Percentiles rank a stretch among this genome's conserved stretches.
Evolutionary conservation across 2,888 invertebrate genomes (phyloP).

Genomic region (Liodrosophila aerea): DNA sequence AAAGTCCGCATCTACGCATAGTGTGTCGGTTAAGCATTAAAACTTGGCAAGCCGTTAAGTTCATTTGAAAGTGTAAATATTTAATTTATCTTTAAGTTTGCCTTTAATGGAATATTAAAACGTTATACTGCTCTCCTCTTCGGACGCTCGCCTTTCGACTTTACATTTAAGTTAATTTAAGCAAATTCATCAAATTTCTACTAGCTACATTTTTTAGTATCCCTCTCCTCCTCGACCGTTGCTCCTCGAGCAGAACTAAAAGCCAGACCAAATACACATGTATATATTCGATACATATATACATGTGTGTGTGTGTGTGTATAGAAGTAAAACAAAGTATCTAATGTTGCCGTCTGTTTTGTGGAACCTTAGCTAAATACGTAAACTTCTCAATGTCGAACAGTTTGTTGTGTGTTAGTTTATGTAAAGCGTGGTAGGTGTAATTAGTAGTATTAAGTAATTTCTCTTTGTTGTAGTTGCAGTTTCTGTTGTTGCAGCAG

Average conservation of each 20-base stretch:
- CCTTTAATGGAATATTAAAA: slow-evolving; percentile 67
- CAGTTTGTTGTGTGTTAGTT: too few species aligned
- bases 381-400: too few species aligned
- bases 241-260: slow-evolving; percentile 10
- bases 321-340: too few species aligned
- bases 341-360: too few species aligned
- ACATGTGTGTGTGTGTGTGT: too few species aligned
- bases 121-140: slow-evolving; percentile 38
- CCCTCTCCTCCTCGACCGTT: slow-evolving; percentile 30
- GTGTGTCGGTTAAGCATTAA: slow-evolving; percentile 71
- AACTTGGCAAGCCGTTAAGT: slow-evolving; percentile 61
- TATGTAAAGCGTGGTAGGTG: too few species aligned
- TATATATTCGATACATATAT: too few species aligned
- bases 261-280: not conserved
- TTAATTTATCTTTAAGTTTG: slow-evolving; percentile 18
- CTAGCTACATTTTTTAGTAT: slow-evolving; percentile 57
- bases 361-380: too few species aligned
- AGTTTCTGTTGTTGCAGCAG: too few species aligned
- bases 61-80: not conserved
- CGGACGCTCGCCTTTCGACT: slow-evolving; percentile 11
- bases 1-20: slow-evolving; percentile 65
- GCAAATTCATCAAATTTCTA: slow-evolving; percentile 68
- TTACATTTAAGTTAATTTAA: slow-evolving; percentile 50
- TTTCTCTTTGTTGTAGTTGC: too few species aligned
- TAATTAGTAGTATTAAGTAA: too few species aligned